Evolutionary conservation across 2,888 invertebrate species (phyloP).

Genomic region (Dioctria linearis): DNA sequence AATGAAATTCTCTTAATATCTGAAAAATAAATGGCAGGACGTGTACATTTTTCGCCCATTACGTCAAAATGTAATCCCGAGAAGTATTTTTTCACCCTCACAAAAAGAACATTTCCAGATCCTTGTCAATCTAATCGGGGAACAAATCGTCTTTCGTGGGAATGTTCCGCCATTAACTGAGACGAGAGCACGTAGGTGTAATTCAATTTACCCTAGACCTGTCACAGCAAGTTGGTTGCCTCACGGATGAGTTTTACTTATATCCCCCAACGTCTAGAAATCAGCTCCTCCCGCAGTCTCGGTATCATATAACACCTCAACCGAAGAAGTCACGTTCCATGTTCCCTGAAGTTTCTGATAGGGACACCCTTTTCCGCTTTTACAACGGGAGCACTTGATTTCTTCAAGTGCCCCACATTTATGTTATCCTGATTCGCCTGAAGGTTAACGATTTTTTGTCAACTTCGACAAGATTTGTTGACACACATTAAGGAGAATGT

Average conservation of each 20-base stretch:
- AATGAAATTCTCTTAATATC: conserved; percentile 24
- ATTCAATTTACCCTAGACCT: conserved; percentile 48
- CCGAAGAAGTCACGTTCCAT: conserved; percentile 43
- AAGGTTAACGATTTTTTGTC: conserved; percentile 27
- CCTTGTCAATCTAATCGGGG: conserved; percentile 49
- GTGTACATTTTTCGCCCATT: conserved; percentile 40
- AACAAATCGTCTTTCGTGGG: conserved; percentile 46
- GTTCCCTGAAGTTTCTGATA: conserved; percentile 14
- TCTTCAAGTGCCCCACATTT: not conserved
- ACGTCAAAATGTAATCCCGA: conserved; percentile 45
- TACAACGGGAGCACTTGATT: conserved; percentile 2
- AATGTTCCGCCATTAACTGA: conserved; percentile 43
- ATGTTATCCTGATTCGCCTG: not conserved
- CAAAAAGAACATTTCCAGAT: conserved; percentile 33
- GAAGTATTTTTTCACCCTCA: conserved; percentile 30
- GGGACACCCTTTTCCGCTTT: conserved; percentile 6
- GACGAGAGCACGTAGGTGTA: conserved; percentile 42
- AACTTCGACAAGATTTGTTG: conserved; percentile 7
- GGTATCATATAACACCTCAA: conserved; percentile 10
- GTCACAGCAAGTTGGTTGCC: conserved; percentile 49
- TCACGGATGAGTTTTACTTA: conserved; percentile 50
- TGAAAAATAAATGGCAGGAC: conserved; percentile 28
- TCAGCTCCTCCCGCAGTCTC: not conserved
- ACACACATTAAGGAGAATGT: not conserved
- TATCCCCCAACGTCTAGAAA: conserved; percentile 20